Base-by-base conservation (phyloP, 2,888 invertebrate species). In the Bombylius discolor region DNA sequence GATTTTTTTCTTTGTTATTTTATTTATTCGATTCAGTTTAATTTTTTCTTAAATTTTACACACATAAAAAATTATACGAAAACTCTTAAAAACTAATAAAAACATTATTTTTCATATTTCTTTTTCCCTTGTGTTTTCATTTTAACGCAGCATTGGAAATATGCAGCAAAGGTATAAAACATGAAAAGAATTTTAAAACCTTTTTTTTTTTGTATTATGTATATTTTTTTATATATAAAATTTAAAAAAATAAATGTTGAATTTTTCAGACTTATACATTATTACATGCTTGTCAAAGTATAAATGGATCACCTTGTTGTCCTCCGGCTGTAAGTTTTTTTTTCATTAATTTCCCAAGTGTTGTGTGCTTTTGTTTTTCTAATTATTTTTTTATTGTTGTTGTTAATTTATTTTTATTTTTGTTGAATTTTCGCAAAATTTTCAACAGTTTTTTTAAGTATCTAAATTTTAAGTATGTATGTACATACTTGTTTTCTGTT, bases 261-360 rank as follows among this genome's bases (percentile, higher is more conserved):
- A 23, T 59, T 61, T 79, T 78, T 75, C 88, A 91, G 91, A 89
- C 87, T 63, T 91, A 91, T 80, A 90, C 90, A 69, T 87, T 89
- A 73, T 83, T 91, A 64, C 90, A 91, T 78, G 90, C 90, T 74
- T 91, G 90, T 78, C 87, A 88, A 70, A 76, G 82, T 69, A 84
- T 87, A 79, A 88, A 87, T 83, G 87, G 86, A 75, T 81, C 82
- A 67, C 85, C 84, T 64, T 89, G 89, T 82, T 89, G 89, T 80
- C 85, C 87, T 62, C 84, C 85, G 67, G 78, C 81, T 67, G 84
- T 84, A 83, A 84, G 84, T 83, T 65, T 57, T 52, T 59, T 59
- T 55, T 55, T 49, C 51, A 31, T 47, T 51, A 52, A 58, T 61
- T 47, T 62, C 12, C 23, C 23, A 23, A 23, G 23, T 23, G 3